Evolutionary conservation across 2,888 invertebrate genomes (phyloP), one percentile per base, ranked within the genome.

Genomic region (Sycophila texana): DNA sequence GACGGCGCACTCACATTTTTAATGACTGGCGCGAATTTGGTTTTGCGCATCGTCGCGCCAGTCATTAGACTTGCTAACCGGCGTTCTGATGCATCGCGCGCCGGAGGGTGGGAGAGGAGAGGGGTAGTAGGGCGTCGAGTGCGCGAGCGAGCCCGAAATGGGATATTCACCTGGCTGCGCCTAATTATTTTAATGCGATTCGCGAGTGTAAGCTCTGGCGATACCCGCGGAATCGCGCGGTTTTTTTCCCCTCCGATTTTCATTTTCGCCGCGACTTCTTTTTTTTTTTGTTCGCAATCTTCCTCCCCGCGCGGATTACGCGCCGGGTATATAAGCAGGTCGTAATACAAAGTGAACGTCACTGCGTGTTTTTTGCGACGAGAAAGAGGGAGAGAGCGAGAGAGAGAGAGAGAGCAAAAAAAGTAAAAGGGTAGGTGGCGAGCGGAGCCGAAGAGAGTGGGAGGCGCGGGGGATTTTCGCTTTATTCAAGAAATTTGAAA

Each of bases 171-270:
- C 81, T 85, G 84, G 83, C 85, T 85, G 85, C 85, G 83, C 84
- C 85, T 87, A 87, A 87, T 88, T 87, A 87, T 87, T 87, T 86
- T 86, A 85, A 85, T 85, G 84, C 84, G 83, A 83, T 83, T 82
- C 84, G 83, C 82, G 81, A 72, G 72, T 76, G 77, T 72, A 16
- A 18, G 18, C 20, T 5, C 60, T 12, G 47, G 30, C 55, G 68
- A 68, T 22, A 30, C 10, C 57, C 39, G n/a, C 18, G 7, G 12
- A 10, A 14, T 39, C 18, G 4, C n/a, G 13, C n/a, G 16, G 53
- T 49, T 57, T 63, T 57, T 57, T 49, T 14, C n/a, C 30, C 20
- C 39, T 58, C 49, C 39, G 22, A 47, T 74, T 66, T 57, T 72
- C 30, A 53, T 51, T 49, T 30, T 30, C 39, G 47, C 39, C 10